Percentiles rank a stretch among this genome's conserved stretches.
Conservation (phyloP, 2,113 vertebrate species). For the Eclectus roratus region DNA sequence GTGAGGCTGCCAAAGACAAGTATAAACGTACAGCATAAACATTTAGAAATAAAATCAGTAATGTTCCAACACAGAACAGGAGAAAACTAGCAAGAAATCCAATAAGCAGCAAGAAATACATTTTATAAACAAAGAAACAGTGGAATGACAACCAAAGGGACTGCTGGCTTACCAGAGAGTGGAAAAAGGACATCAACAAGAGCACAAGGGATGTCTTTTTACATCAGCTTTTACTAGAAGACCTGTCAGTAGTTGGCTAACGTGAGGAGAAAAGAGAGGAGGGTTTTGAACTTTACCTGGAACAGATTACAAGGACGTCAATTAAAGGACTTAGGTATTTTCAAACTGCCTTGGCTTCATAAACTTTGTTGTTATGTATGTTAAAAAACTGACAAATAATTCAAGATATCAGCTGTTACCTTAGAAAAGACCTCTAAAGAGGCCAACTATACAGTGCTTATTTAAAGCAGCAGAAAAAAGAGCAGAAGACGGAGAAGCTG, state of each 20-base stretch:
- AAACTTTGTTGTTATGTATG: not conserved
- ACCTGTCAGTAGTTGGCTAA: not conserved
- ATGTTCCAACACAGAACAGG: not conserved
- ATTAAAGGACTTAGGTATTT: not conserved
- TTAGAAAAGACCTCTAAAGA: not conserved
- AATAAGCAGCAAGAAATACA: not conserved
- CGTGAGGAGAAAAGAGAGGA: not conserved
- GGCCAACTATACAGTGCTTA: not conserved
- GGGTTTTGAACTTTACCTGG: not conserved
- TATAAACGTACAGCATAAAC: not conserved
- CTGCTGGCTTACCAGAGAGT: not conserved
- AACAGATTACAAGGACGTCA: not conserved
- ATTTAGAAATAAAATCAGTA: constrained; percentile 2
- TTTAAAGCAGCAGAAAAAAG: not conserved
- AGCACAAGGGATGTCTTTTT: not conserved
- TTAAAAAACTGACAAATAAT: not conserved
- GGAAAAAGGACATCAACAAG: not conserved
- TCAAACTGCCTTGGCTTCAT: not conserved
- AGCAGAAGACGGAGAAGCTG: not conserved
- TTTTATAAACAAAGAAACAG: not conserved
- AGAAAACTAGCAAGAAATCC: constrained; percentile 2
- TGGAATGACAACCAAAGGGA: not conserved
- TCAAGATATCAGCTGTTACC: not conserved
- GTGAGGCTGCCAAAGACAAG: constrained; percentile 1
- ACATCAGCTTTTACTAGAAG: not conserved